Base-by-base conservation (phyloP, 2,888 invertebrate species). In the Drosophila kanekoi region DNA sequence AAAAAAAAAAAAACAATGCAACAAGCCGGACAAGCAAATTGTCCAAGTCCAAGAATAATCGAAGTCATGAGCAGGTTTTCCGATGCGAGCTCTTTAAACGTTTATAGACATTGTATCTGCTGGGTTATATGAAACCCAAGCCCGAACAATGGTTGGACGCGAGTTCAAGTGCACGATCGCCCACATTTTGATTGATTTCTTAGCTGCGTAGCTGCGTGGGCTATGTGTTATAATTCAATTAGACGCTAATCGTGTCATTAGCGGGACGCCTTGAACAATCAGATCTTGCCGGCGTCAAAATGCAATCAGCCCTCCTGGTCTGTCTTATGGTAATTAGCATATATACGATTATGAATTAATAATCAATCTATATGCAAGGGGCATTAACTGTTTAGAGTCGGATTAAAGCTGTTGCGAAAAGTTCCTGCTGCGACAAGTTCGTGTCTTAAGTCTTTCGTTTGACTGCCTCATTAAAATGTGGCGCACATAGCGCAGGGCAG, bases 401-500 rank as follows among this genome's bases (percentile, higher is more conserved):
- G 63, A 77, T 88, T 79, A 86, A 61, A 61, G 65, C 56, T 60
- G 64, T 77, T 72, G 79, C 62, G 70, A 77, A 68, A 67, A 83
- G 90, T 89, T 87, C 90, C 89, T 87, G 86, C 60, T 87, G 69
- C 62, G 76, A 72, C 90, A 66, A 73, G 90, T 87, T 87, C 47
- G 85, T 90, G 72, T 71, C 89, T 87, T 90, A 85, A 89, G 89
- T 89, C 81, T 81, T 89, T 89, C 70, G 72, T 62, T 70, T 62
- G 51, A 14, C 13, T 32, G 57, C 14, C 35, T 43, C 65, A 79
- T 84, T 72, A 72, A 64, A 16, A 75, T 74, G 81, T 71, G 44
- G 48, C 57, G 51, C 76, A 71, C 72, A 71, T 72, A 59, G 43
- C 8, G 14, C 28, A n/a, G 20, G 11, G 43, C 20, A 58, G 23